A percentile compares a stretch with the other conserved stretches of the same genome.
These are phyloP conservation scores for Salvelinus sp. DNA, from an alignment of 2,113 vertebrate species.

Conservation along the genomic window DNA sequence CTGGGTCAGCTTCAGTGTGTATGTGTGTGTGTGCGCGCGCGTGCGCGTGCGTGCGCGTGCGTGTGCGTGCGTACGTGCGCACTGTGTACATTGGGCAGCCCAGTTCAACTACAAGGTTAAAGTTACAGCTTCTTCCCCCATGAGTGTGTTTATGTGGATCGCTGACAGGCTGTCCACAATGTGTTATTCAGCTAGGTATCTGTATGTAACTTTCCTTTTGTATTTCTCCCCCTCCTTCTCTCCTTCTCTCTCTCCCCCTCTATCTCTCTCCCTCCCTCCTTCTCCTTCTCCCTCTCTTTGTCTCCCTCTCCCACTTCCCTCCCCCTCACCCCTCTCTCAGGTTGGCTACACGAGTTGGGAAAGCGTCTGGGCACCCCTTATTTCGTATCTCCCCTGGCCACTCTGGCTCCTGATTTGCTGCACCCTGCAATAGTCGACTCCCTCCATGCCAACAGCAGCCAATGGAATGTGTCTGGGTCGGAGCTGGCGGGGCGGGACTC, in stretches of 20 bases:
- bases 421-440: slow-evolving; percentile 35
- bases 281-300: too few species aligned
- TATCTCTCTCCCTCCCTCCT: too few species aligned
- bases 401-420: slow-evolving; percentile 48
- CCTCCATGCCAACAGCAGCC: slow-evolving; percentile 56
- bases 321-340: slow-evolving; percentile 44
- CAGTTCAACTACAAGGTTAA: too few species aligned
- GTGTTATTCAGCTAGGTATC: slow-evolving; percentile 33
- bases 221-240: background rate
- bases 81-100: too few species aligned
- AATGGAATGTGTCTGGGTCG: slow-evolving; percentile 63
- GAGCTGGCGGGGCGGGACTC: slow-evolving; percentile 48
- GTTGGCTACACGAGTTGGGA: slow-evolving; percentile 80
- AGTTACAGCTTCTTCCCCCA: too few species aligned
- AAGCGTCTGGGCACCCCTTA: slow-evolving; percentile 79
- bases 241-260: too few species aligned
- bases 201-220: background rate
- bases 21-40: too few species aligned
- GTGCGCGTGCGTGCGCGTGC: too few species aligned
- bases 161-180: slow-evolving; percentile 30
- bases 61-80: fast-evolving
- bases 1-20: too few species aligned
- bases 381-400: slow-evolving; percentile 51
- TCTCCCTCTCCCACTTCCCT: background rate
- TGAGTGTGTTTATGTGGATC: slow-evolving; percentile 21